phyloP scores from a whole-genome alignment of 37 sponge, comb jelly and placozoan genomes.

The Theonella swinhoei region DNA sequence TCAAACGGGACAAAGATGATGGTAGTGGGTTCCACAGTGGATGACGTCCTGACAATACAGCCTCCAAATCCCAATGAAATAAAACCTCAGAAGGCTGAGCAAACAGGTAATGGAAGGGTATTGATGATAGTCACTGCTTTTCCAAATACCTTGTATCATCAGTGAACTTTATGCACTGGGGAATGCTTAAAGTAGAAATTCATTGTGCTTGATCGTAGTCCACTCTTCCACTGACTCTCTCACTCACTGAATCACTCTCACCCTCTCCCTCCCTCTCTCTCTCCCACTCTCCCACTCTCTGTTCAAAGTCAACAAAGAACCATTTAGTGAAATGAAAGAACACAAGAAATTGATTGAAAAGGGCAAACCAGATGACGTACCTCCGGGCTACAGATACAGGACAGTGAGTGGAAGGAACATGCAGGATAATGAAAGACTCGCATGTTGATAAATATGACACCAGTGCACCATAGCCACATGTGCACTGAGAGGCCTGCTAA shows the following conservation, averaged over 20 bases:
- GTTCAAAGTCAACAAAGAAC: constrained; percentile 46
- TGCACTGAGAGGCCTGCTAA: no score
- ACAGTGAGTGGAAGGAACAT: constrained; percentile 39
- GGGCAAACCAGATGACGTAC: constrained; percentile 88
- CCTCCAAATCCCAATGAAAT: constrained; percentile 31
- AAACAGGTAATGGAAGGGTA: not conserved
- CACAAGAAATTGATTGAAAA: constrained; percentile 88
- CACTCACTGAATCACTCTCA: not conserved
- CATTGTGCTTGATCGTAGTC: not conserved
- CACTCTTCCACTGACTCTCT: not conserved
- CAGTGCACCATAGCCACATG: no score
- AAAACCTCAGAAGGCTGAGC: constrained; percentile 1
- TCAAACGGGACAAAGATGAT: constrained; percentile 84
- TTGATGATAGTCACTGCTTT: not conserved
- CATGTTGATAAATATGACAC: not conserved
- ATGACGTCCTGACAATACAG: constrained; percentile 78
- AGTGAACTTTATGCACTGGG: not conserved
- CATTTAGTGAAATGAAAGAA: constrained; percentile 72
- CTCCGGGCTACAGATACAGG: constrained; percentile 59
- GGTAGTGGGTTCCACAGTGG: constrained; percentile 90
- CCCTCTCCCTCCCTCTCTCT: constrained; percentile 2
- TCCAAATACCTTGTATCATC: not conserved
- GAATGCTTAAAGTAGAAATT: not conserved
- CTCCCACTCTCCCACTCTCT: constrained; percentile 2
- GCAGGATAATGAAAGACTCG: not conserved